phyloP scores from a whole-genome alignment of 2,113 vertebrate genomes.

The Coptodon rendalli region DNA sequence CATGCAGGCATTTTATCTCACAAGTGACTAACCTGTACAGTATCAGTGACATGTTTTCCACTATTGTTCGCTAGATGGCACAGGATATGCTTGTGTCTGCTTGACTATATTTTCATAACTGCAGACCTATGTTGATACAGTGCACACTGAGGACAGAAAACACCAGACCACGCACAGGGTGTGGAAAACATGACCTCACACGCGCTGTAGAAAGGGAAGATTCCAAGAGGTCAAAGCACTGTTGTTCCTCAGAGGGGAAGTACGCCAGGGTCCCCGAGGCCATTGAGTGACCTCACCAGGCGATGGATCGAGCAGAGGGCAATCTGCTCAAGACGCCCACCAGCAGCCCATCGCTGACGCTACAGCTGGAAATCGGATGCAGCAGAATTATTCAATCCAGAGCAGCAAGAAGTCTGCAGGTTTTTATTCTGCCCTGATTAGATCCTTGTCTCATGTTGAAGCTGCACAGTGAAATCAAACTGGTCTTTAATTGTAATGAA shows the following conservation, averaged over 20 bases:
- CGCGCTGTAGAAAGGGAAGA: constrained; percentile 29
- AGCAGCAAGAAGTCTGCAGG: background rate
- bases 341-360: background rate
- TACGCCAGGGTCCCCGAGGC: constrained; percentile 46
- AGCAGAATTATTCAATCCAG: background rate
- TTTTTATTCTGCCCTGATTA: constrained; percentile 5
- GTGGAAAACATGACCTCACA: constrained; percentile 68
- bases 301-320: constrained; percentile 44
- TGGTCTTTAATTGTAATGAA: background rate
- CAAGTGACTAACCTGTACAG: constrained; percentile 30
- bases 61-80: constrained; percentile 39
- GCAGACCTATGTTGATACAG: constrained; percentile 47
- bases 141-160: constrained; percentile 36
- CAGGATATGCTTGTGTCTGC: constrained; percentile 40
- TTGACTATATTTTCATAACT: constrained; percentile 56
- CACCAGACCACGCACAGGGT: constrained; percentile 28
- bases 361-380: background rate
- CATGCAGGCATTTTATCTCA: constrained; percentile 19
- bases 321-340: constrained; percentile 48
- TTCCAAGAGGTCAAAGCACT: constrained; percentile 62
- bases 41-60: constrained; percentile 31
- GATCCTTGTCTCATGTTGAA: background rate
- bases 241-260: constrained; percentile 56
- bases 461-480: background rate
- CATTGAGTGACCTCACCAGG: constrained; percentile 59